Percentiles rank a stretch among this genome's conserved stretches.
phyloP scores from a whole-genome alignment of 2,113 vertebrate species.

The Dromaius novaehollandiae region DNA sequence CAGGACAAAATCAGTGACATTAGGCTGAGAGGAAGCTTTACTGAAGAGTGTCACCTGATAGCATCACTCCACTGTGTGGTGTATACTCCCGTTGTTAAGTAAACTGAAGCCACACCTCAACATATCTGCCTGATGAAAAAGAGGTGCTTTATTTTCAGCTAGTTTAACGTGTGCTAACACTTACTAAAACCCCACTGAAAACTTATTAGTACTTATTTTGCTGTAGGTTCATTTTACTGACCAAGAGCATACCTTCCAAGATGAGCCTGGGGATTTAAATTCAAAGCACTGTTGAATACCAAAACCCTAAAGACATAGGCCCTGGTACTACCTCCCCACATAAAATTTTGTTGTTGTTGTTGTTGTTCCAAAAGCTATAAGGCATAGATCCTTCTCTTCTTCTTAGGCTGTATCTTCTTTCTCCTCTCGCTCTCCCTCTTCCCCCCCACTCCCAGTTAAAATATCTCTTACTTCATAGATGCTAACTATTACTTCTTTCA shows the following conservation, averaged over 20 bases:
- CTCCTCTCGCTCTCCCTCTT: not conserved
- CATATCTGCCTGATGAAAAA: not conserved
- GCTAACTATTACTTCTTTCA: not conserved
- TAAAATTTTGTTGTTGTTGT: not conserved
- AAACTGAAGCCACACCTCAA: not conserved
- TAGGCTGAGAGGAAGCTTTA: not conserved
- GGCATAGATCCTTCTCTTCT: not conserved
- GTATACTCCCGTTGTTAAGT: not conserved
- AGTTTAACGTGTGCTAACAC: not conserved
- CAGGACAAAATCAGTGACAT: fast-evolving
- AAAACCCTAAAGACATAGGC: not conserved
- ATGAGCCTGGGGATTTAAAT: not conserved
- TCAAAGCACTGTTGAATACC: not conserved
- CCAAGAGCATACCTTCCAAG: not conserved
- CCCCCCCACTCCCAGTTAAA: not conserved
- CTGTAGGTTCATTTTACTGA: not conserved
- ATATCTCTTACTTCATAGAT: not conserved
- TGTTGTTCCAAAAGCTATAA: not conserved
- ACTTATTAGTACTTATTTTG: not conserved
- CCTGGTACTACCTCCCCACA: not conserved
- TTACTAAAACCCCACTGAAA: not conserved
- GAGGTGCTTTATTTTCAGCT: not conserved
- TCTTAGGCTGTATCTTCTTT: not conserved
- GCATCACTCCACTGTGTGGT: not conserved
- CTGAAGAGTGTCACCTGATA: not conserved